These are phyloP conservation scores for Potorous gilbertii DNA, from an alignment of 2,797 vertebrate species.

Conservation along the genomic window DNA sequence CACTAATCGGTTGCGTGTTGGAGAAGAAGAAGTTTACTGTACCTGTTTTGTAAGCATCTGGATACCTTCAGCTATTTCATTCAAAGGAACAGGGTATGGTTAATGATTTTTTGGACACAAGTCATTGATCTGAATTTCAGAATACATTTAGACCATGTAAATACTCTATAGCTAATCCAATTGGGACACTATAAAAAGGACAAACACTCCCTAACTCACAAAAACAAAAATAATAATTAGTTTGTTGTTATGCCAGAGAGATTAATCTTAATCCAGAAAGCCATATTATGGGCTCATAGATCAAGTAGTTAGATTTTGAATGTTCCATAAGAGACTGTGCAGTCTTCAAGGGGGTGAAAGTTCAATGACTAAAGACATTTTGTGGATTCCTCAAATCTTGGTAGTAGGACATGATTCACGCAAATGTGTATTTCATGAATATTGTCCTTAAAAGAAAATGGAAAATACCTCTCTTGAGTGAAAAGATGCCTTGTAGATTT, in stretches of 20 bases:
- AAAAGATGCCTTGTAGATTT: not conserved
- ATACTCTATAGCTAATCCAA: conserved; percentile 50
- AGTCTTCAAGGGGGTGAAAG: not conserved
- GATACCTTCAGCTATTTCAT: conserved; percentile 69
- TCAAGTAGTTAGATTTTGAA: conserved; percentile 18
- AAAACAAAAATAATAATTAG: not conserved
- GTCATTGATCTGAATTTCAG: conserved; percentile 68
- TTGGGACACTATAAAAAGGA: not conserved
- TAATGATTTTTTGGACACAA: conserved; percentile 70
- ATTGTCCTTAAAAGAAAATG: not conserved
- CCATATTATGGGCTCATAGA: not conserved
- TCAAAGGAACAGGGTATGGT: conserved; percentile 15
- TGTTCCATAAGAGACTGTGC: not conserved
- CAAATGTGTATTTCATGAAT: not conserved
- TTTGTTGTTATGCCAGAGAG: conserved; percentile 54
- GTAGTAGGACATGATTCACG: not conserved
- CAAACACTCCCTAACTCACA: not conserved
- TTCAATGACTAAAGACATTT: not conserved
- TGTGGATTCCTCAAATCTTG: not conserved
- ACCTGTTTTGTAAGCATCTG: conserved; percentile 52
- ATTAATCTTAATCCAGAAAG: conserved; percentile 5
- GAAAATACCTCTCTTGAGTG: not conserved
- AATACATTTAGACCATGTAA: conserved; percentile 50
- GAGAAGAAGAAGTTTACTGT: conserved; percentile 60
- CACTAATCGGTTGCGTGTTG: conserved; percentile 67